Evolutionary conservation across 2,888 invertebrate genomes (phyloP).

Genomic region (Diarsia rubi): DNA sequence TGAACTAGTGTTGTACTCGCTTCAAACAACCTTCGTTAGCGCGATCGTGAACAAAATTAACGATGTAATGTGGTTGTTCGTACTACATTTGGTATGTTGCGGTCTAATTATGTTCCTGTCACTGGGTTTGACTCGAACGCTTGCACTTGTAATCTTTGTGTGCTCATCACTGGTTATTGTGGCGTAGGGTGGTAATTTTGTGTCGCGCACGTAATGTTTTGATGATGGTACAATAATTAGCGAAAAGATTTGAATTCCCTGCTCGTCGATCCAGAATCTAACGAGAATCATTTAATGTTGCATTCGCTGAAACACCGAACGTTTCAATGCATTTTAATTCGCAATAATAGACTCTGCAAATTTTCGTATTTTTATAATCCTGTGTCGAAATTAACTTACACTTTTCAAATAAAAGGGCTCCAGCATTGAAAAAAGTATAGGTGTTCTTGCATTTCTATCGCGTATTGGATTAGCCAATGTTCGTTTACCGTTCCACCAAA

Average conservation of each 20-base stretch:
- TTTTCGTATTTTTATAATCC: not conserved
- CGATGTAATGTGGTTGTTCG: constrained; percentile 61
- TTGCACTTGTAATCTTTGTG: constrained; percentile 56
- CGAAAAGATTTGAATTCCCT: not conserved
- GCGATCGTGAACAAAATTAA: constrained; percentile 65
- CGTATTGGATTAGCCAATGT: not conserved
- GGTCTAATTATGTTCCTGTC: constrained; percentile 68
- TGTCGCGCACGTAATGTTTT: constrained; percentile 22
- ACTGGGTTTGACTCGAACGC: constrained; percentile 53
- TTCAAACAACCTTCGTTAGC: constrained; percentile 65
- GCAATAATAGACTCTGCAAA: not conserved
- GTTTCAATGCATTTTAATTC: constrained; percentile 26
- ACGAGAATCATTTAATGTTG: not conserved
- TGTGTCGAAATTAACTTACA: not conserved
- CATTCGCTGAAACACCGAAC: constrained; percentile 11
- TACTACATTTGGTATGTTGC: constrained; percentile 56
- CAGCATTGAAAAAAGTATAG: not conserved
- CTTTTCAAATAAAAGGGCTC: not conserved
- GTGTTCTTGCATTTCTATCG: not conserved
- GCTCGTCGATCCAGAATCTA: not conserved
- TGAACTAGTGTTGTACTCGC: constrained; percentile 59
- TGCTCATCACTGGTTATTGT: constrained; percentile 46
- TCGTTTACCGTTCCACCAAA: not conserved
- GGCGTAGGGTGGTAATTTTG: constrained; percentile 15
- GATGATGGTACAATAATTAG: constrained; percentile 14